A percentile compares a stretch with the other conserved stretches of the same genome.
Evolutionary conservation across 2,113 vertebrate species (phyloP).

Genomic region (Hiodon alosoides): DNA sequence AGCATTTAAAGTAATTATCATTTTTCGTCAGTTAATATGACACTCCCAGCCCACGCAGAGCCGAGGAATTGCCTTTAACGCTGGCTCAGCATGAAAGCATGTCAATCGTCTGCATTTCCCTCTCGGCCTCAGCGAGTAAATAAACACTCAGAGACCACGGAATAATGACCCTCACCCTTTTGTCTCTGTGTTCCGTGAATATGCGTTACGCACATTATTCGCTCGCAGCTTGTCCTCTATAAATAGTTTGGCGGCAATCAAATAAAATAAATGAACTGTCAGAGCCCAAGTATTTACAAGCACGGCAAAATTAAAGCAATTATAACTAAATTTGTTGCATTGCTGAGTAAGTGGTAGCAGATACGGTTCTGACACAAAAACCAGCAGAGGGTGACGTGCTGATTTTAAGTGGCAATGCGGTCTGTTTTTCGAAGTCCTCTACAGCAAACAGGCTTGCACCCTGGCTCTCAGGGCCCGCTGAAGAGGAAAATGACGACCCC

Average conservation of each 20-base stretch:
- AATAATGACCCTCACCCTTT: conserved; percentile 49
- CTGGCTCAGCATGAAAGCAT: conserved; percentile 41
- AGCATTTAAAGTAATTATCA: conserved; percentile 28
- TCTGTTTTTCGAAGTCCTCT: conserved; percentile 19
- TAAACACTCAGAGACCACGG: conserved; percentile 52
- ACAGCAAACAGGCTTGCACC: background rate
- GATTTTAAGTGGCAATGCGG: conserved; percentile 41
- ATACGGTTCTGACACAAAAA: conserved; percentile 48
- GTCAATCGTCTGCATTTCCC: conserved; percentile 51
- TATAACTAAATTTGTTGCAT: conserved; percentile 66
- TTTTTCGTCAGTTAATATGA: conserved; percentile 33
- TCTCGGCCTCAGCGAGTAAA: conserved; percentile 52
- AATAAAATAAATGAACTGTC: conserved; percentile 75
- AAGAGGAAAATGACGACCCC: background rate
- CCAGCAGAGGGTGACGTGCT: conserved; percentile 47
- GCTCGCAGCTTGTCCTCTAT: conserved; percentile 36
- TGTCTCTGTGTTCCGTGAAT: conserved; percentile 37
- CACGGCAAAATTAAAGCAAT: conserved; percentile 61
- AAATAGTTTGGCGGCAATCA: conserved; percentile 66
- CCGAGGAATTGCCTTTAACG: conserved; percentile 35
- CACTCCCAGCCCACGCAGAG: conserved; percentile 17
- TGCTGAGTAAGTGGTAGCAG: conserved; percentile 75
- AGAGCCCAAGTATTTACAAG: conserved; percentile 65
- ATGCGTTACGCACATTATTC: conserved; percentile 50
- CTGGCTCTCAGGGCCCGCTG: conserved; percentile 14